phyloP scores from a whole-genome alignment of 2,113 vertebrate species.

The Hipposideros armiger region DNA sequence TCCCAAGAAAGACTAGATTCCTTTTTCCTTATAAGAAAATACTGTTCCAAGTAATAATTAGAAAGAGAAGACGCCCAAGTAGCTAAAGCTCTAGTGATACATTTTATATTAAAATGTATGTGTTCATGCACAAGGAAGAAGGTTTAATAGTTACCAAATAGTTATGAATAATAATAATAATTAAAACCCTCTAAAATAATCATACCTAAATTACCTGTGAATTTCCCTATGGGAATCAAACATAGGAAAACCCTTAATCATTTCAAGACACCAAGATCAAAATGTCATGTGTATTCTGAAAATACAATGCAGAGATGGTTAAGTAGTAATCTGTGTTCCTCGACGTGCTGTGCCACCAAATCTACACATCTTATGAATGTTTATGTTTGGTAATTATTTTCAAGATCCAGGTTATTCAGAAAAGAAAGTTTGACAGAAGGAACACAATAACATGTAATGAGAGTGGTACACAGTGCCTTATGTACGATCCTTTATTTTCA shows the following conservation, averaged over 20 bases:
- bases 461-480: neutral
- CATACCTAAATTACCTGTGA: neutral
- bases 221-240: neutral
- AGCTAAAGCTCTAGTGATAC: neutral
- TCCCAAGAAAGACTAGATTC: neutral
- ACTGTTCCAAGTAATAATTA: neutral
- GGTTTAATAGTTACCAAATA: neutral
- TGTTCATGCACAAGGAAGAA: neutral
- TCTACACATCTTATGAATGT: neutral
- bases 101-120: neutral
- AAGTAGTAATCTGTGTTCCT: neutral
- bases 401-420: neutral
- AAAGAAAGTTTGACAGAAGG: neutral
- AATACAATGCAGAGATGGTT: neutral
- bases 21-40: neutral
- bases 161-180: neutral
- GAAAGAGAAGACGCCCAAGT: neutral
- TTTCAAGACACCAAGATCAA: neutral
- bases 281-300: neutral
- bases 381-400: neutral
- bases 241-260: slow-evolving; percentile 1
- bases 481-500: neutral
- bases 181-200: neutral
- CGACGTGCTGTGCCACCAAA: neutral
- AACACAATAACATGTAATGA: neutral